Percentiles rank a stretch among this genome's conserved stretches.
Conservation (phyloP, 2,797 vertebrate species). For the Adrianichthys oophorus region DNA sequence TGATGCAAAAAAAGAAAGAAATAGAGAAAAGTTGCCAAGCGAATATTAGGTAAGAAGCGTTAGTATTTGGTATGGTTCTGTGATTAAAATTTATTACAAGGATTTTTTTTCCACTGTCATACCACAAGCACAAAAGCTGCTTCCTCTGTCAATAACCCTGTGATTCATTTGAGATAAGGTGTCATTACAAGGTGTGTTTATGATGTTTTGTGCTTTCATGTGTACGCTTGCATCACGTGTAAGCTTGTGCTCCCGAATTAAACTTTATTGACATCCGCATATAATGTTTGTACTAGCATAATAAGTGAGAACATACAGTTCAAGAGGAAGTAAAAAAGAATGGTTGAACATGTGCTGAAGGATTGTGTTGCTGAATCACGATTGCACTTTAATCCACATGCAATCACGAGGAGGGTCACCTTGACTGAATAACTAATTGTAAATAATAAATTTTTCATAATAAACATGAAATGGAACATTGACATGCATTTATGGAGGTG, state of each 20-base stretch:
- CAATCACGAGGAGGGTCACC: constrained; percentile 14
- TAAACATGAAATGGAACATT: constrained; percentile 8
- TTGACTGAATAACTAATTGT: constrained; percentile 12
- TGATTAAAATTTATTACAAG: not conserved
- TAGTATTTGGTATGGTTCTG: no score
- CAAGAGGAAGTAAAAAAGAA: constrained; percentile 3
- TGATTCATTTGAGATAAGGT: not conserved
- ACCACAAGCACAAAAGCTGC: not conserved
- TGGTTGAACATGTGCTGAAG: not conserved
- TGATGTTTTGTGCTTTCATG: not conserved
- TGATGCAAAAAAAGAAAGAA: no score
- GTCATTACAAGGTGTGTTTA: not conserved
- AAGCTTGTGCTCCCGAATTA: not conserved
- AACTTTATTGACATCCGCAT: not conserved
- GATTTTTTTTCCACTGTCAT: not conserved
- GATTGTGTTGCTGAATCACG: not conserved
- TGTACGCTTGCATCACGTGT: not conserved
- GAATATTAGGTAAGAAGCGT: no score
- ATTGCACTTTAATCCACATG: not conserved
- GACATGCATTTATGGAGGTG: not conserved
- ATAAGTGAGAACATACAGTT: not conserved
- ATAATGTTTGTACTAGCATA: not conserved
- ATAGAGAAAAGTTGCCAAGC: no score
- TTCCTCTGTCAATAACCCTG: not conserved
- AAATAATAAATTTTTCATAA: constrained; percentile 8